A percentile compares a stretch with the other conserved stretches of the same genome.
Conservation (phyloP, 2,888 invertebrate species). For the Aphidius colemani region DNA sequence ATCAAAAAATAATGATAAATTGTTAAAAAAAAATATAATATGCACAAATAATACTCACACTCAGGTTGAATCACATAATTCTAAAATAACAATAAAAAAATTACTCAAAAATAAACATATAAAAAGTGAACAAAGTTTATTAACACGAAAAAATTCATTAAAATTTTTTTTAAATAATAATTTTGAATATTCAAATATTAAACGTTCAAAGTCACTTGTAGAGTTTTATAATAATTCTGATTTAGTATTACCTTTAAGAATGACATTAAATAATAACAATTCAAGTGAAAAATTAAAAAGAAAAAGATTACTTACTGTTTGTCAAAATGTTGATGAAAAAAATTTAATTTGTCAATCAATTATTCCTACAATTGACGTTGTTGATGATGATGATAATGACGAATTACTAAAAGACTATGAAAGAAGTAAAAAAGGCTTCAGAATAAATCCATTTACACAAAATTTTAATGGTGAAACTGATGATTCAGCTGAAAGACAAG, state of each 20-base stretch:
- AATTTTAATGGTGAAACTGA: slow-evolving; percentile 28
- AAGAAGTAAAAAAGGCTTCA: slow-evolving; percentile 51
- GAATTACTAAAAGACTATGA: slow-evolving; percentile 52
- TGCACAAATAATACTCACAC: slow-evolving; percentile 13
- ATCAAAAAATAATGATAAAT: neutral
- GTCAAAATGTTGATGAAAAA: neutral
- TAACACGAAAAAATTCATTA: slow-evolving; percentile 42
- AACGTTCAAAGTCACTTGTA: slow-evolving; percentile 50
- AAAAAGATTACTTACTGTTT: neutral
- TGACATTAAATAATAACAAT: slow-evolving; percentile 17
- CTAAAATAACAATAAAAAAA: neutral
- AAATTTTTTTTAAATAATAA: slow-evolving; percentile 37
- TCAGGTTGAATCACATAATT: neutral
- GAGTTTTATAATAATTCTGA: slow-evolving; percentile 41
- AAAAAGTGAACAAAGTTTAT: slow-evolving; percentile 45
- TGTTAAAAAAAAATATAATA: neutral
- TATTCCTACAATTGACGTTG: slow-evolving; percentile 25
- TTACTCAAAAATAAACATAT: slow-evolving; percentile 29
- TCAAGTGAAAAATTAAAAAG: slow-evolving; percentile 15
- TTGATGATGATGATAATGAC: slow-evolving; percentile 41
- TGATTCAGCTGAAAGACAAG: slow-evolving; percentile 21
- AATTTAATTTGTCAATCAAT: neutral
- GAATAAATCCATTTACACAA: slow-evolving; percentile 53
- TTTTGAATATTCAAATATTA: slow-evolving; percentile 24
- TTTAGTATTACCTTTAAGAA: slow-evolving; percentile 25